Conservation (phyloP, 2,888 invertebrate genomes). For the Leptopterna dolabrata region DNA sequence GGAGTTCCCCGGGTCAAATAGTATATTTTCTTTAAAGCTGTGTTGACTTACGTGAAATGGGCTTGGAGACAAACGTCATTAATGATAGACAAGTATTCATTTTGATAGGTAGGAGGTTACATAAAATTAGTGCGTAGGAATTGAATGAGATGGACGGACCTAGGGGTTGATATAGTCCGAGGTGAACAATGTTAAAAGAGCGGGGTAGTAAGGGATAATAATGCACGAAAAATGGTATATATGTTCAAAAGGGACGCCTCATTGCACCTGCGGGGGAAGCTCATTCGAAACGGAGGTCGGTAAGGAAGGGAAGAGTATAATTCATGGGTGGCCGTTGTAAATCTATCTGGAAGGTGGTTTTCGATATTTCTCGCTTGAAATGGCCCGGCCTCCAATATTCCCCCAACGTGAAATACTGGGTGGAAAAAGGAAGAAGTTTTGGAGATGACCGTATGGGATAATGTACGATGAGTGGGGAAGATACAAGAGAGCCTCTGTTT, state of each 20-base stretch:
- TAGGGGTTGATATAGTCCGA: too few species aligned
- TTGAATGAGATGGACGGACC: too few species aligned
- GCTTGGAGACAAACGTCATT: too few species aligned
- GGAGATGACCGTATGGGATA: neutral
- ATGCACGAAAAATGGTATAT: neutral
- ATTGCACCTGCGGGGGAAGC: neutral
- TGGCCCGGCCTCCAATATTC: neutral
- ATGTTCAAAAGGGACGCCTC: neutral
- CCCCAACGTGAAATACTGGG: neutral
- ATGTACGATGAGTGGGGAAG: neutral
- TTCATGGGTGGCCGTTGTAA: constrained; percentile 37
- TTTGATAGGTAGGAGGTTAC: too few species aligned
- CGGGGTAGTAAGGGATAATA: neutral
- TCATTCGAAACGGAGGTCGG: constrained; percentile 24
- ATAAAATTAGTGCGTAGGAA: too few species aligned
- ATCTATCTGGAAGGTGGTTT: constrained; percentile 33
- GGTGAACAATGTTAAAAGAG: too few species aligned
- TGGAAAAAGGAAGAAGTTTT: constrained; percentile 20
- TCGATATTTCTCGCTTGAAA: constrained; percentile 29
- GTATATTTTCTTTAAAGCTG: too few species aligned
- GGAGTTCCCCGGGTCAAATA: too few species aligned
- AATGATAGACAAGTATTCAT: too few species aligned
- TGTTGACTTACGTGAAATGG: too few species aligned
- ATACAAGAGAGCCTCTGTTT: constrained; percentile 22
- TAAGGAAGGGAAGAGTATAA: constrained; percentile 32